These are phyloP conservation scores for Meriones psammophilus DNA, from an alignment of 2,797 vertebrate species.

Conservation along the genomic window DNA sequence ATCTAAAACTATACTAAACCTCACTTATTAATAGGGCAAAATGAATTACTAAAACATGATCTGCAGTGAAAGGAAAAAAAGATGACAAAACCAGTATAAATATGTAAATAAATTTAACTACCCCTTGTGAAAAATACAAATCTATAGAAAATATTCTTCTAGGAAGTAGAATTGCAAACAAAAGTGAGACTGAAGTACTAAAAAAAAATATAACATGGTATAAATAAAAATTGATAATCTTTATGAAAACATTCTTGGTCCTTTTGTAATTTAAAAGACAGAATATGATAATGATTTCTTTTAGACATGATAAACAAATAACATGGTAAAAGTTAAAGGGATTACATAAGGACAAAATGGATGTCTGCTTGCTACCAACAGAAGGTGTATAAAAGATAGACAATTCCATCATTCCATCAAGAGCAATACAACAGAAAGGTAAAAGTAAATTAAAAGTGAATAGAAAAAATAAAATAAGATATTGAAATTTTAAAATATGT, in stretches of 20 bases:
- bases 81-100: not conserved
- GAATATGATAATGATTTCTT: constrained; percentile 1
- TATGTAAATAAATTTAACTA: constrained; percentile 17
- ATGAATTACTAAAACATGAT: not conserved
- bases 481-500: not conserved
- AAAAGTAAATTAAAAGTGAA: constrained; percentile 1
- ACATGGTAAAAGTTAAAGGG: not conserved
- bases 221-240: not conserved
- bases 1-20: not conserved
- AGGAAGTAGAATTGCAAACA: not conserved
- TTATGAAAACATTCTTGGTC: not conserved
- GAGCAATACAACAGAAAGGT: not conserved
- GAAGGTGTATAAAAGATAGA: not conserved
- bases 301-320: constrained; percentile 8
- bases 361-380: not conserved
- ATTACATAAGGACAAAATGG: not conserved
- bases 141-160: not conserved
- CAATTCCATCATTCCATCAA: not conserved
- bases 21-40: constrained; percentile 10
- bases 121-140: not conserved
- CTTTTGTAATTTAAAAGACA: not conserved
- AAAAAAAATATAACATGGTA: not conserved
- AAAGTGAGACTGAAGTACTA: not conserved
- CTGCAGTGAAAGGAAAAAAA: not conserved
- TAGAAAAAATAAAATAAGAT: not conserved